Evolutionary conservation across 2,797 vertebrate genomes (phyloP), one percentile per base, ranked within the genome.

Genomic region (Mionectes olivaceus): DNA sequence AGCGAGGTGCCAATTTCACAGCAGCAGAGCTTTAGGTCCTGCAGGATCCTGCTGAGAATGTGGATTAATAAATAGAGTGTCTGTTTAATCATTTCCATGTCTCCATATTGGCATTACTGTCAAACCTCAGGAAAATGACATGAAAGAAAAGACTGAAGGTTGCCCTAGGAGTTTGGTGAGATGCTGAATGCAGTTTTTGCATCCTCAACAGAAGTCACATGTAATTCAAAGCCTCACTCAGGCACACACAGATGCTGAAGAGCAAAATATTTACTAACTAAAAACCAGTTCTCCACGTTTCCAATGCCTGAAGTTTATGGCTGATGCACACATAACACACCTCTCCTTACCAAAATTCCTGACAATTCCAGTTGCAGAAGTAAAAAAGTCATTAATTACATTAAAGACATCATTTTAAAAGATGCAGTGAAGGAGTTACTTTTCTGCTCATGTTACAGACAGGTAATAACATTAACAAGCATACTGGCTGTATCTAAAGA

Each of bases 371-470:
- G 59, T 39, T 95, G 90, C 27, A 96, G 93, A 94, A 77, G 82
- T 87, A 85, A 91, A 87, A 94, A 91, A 94, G 65, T 80, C 80
- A 96, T 95, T 96, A 96, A 75, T 63, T 86, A 87, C 10, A 30
- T 94, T 96, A 91, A 96, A 94, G 68, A 73, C 30, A 69, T 70
- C 22, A 4, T 56, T 60, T 89, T 94, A 96, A 96, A 96, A 95
- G 88, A 56, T 55, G 46, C 25, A 90, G 53, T 57, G 74, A 70
- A 94, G 27, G 4, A 41, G 94, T 70, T 35, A 13, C n/a, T 95
- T 94, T 76, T 76, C 63, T 87, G 57, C 33, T 90, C 43, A 6
- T 50, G 27, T 60, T 82, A 84, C 57, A 84, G 69, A 61, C 52
- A 71, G 57, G 57, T 71, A 16, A 95, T 68, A 55, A 50, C 32